A percentile compares a stretch with the other conserved stretches of the same genome.
These are phyloP conservation scores for Meloidogyne hapla DNA, from an alignment of 1,140 invertebrate genomes.

Conservation along the genomic window DNA sequence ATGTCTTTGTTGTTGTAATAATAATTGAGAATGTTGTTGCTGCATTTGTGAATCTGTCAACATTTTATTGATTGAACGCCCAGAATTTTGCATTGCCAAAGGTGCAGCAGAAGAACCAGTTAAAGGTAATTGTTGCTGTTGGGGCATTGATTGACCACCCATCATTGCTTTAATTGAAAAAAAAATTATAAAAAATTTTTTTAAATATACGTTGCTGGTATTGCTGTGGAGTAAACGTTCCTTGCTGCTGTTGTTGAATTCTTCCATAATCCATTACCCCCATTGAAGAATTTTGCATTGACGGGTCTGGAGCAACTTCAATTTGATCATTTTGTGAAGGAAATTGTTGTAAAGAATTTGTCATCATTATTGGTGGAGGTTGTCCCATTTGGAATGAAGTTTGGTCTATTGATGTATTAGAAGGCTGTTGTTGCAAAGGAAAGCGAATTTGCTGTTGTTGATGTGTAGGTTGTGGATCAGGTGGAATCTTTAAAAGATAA, in stretches of 20 bases:
- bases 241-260: not conserved
- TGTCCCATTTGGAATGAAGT: constrained; percentile 19
- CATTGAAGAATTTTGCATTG: not conserved
- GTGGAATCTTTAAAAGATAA: constrained; percentile 42
- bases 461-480: constrained; percentile 63
- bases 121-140: constrained; percentile 13
- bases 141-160: not conserved
- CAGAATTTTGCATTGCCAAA: not conserved
- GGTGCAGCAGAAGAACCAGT: not conserved
- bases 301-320: constrained; percentile 1
- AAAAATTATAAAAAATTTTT: not conserved
- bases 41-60: not conserved
- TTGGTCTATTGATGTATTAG: not conserved
- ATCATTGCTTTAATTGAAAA: constrained; percentile 32
- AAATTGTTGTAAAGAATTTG: constrained; percentile 2
- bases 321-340: not conserved
- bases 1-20: constrained; percentile 21
- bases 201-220: constrained; percentile 26
- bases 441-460: constrained; percentile 26
- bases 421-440: not conserved
- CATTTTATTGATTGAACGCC: not conserved
- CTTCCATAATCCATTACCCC: not conserved
- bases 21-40: not conserved
- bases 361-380: constrained; percentile 18
- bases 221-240: not conserved